These are phyloP conservation scores for Tichodroma muraria DNA, from an alignment of 2,113 vertebrate genomes.

Conservation along the genomic window DNA sequence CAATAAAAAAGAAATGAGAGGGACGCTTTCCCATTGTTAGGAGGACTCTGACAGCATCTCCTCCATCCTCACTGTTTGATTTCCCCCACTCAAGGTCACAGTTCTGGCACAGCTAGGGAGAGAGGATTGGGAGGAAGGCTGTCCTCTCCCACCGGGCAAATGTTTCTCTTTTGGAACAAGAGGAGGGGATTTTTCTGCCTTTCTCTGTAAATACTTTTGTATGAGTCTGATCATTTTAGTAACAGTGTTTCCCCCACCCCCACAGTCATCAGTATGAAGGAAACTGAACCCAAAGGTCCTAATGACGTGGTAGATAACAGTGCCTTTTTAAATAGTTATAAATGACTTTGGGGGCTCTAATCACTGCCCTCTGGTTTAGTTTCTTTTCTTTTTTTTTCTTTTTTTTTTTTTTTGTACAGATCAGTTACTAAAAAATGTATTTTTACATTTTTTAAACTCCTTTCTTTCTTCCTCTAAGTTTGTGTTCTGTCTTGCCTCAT, in stretches of 20 bases:
- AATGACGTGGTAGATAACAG: conserved; percentile 56
- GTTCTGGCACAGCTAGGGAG: background rate
- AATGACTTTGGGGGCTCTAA: conserved; percentile 42
- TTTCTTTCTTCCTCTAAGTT: conserved; percentile 21
- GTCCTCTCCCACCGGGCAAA: conserved; percentile 5
- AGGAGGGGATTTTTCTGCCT: conserved; percentile 57
- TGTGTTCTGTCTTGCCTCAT: conserved; percentile 30
- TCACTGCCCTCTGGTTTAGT: conserved; percentile 8
- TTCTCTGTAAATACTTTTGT: conserved; percentile 71
- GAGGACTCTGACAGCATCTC: conserved; percentile 41
- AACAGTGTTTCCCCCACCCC: conserved; percentile 61
- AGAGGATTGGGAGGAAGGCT: background rate
- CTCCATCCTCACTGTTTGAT: background rate
- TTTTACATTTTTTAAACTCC: conserved; percentile 35
- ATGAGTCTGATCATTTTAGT: conserved; percentile 57
- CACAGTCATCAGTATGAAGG: conserved; percentile 73
- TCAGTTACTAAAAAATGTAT: conserved; percentile 51
- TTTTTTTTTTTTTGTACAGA: conserved; percentile 45
- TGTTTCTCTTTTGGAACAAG: conserved; percentile 57
- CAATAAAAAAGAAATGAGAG: conserved; percentile 2
- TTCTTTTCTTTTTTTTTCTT: background rate
- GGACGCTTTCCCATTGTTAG: conserved; percentile 34
- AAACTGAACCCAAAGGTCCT: conserved; percentile 63
- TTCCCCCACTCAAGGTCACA: conserved; percentile 43
- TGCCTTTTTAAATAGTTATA: conserved; percentile 46